phyloP scores from a whole-genome alignment of 2,888 invertebrate genomes.

The Rhyacophila evoluta region DNA sequence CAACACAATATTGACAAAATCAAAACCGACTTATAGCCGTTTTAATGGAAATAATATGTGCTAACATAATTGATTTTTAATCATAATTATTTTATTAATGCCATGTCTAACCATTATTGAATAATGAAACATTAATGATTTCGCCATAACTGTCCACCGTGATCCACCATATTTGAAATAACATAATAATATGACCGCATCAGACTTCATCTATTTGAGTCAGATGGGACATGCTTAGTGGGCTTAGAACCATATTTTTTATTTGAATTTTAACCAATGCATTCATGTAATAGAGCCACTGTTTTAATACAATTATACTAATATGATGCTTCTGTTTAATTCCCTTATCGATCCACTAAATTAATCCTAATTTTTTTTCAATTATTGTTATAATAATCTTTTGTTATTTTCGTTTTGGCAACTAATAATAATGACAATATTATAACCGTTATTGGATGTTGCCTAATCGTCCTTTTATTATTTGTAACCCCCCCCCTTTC shows the following conservation, averaged over 20 bases:
- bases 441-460: constrained; percentile 2
- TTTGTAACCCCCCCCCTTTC: constrained; percentile 40
- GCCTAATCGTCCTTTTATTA: constrained; percentile 39
- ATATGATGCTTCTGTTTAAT: constrained; percentile 53
- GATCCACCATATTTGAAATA: constrained; percentile 10
- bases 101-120: constrained; percentile 21
- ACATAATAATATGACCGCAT: neutral
- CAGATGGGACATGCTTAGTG: constrained; percentile 34
- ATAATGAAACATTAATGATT: constrained; percentile 19
- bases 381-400: constrained; percentile 41
- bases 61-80: constrained; percentile 36
- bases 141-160: constrained; percentile 9
- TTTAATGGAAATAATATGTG: constrained; percentile 39
- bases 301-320: constrained; percentile 51
- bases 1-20: constrained; percentile 11
- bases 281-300: constrained; percentile 50
- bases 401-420: constrained; percentile 43
- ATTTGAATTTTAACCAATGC: constrained; percentile 48
- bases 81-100: neutral
- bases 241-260: constrained; percentile 40
- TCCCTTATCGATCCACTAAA: constrained; percentile 51
- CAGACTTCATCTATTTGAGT: neutral
- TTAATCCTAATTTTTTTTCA: constrained; percentile 40
- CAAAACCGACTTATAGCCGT: constrained; percentile 36
- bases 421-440: constrained; percentile 37